These are phyloP conservation scores for Chaetorhynchus papuensis DNA, from an alignment of 2,113 vertebrate genomes.

Conservation along the genomic window DNA sequence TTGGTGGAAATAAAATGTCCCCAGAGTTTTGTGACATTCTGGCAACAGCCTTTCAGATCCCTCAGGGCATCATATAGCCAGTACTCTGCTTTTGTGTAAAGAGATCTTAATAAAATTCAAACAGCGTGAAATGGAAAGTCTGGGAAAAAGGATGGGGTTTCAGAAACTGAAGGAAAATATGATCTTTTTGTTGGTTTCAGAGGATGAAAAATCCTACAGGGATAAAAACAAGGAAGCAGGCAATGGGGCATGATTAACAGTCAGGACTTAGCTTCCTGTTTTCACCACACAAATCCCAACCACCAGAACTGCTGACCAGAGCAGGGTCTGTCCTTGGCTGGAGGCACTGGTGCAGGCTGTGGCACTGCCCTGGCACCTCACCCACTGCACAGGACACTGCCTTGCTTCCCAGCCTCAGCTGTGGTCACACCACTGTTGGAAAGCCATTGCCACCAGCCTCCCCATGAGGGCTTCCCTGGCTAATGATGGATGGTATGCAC, in stretches of 20 bases:
- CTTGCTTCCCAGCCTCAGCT: not conserved
- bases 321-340: not conserved
- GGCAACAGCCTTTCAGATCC: conserved; percentile 16
- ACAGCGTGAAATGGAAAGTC: conserved; percentile 73
- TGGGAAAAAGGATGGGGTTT: conserved; percentile 57
- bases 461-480: not conserved
- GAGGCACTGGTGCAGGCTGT: not conserved
- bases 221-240: not conserved
- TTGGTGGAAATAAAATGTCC: conserved; percentile 48
- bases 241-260: not conserved
- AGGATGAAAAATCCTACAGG: not conserved
- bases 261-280: not conserved
- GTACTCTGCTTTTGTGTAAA: conserved; percentile 49
- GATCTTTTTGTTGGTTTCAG: conserved; percentile 33
- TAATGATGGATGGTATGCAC: not conserved
- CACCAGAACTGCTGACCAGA: no score
- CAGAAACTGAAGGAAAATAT: conserved; percentile 58
- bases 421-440: accelerated
- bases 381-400: accelerated
- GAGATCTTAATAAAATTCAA: conserved; percentile 75
- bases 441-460: not conserved
- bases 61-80: conserved; percentile 41
- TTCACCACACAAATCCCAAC: not conserved
- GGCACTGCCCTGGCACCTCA: not conserved
- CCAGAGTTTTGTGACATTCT: conserved; percentile 36